phyloP scores from a whole-genome alignment of 2,113 vertebrate genomes.

The Phaethon lepturus region DNA sequence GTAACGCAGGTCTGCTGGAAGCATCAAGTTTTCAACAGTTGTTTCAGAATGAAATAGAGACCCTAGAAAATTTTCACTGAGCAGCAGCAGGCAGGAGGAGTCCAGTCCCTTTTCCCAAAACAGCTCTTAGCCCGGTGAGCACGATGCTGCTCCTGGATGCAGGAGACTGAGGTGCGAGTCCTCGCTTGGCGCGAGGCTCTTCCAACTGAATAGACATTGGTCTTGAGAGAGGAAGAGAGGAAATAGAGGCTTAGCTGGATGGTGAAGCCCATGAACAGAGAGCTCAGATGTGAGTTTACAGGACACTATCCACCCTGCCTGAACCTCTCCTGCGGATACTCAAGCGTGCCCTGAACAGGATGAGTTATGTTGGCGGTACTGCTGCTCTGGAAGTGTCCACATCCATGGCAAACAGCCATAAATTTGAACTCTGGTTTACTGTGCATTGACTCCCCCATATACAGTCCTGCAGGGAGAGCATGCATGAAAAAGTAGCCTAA shows the following conservation, averaged over 20 bases:
- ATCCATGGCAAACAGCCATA: neutral
- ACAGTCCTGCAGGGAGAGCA: neutral
- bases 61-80: neutral
- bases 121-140: rapidly evolving
- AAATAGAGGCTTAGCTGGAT: neutral
- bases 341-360: rapidly evolving
- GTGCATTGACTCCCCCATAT: neutral
- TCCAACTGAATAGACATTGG: neutral
- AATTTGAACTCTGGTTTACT: neutral
- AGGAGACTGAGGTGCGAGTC: neutral
- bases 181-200: rapidly evolving
- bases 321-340: neutral
- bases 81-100: neutral
- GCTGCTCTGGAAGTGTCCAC: neutral
- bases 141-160: rapidly evolving
- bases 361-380: neutral
- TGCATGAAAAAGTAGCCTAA: neutral
- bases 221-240: neutral
- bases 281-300: neutral
- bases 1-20: neutral
- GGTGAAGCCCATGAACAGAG: neutral
- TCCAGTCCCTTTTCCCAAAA: neutral
- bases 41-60: neutral
- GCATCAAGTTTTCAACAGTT: neutral
- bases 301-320: neutral